phyloP scores from a whole-genome alignment of 92 coral and sea anemone genomes.

The Actinostola sp. region DNA sequence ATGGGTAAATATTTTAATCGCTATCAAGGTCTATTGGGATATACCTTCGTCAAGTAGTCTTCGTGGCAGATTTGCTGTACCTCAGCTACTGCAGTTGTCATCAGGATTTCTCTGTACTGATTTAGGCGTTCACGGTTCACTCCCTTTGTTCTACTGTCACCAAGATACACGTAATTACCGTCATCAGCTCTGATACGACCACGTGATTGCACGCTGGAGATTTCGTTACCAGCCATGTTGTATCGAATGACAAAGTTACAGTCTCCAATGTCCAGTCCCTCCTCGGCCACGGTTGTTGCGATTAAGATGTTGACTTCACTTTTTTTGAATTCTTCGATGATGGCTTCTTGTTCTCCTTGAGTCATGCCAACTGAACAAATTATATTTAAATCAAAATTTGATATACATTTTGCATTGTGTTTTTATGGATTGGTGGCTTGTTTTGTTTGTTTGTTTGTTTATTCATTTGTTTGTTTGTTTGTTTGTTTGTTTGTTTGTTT shows the following conservation, averaged over 20 bases:
- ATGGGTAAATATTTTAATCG: too few relatives aligned
- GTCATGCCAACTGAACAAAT: slow-evolving; percentile 76
- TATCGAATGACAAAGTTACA: slow-evolving; percentile 83
- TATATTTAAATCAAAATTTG: neutral
- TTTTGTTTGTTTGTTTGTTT: too few relatives aligned
- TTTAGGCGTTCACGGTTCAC: slow-evolving; percentile 74
- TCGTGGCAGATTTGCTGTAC: slow-evolving; percentile 53
- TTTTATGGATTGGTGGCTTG: neutral
- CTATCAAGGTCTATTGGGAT: neutral
- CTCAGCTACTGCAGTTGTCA: slow-evolving; percentile 62
- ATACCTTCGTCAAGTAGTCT: slow-evolving; percentile 48
- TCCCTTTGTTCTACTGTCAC: slow-evolving; percentile 59
- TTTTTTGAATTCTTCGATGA: slow-evolving; percentile 71
- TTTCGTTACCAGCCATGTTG: slow-evolving; percentile 83
- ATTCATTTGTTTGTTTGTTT: too few relatives aligned
- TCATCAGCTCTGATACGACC: slow-evolving; percentile 84
- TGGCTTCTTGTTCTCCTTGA: slow-evolving; percentile 71
- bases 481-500: too few relatives aligned
- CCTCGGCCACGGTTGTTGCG: slow-evolving; percentile 84
- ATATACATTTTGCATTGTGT: neutral
- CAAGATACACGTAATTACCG: slow-evolving; percentile 68
- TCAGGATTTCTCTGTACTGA: slow-evolving; percentile 71
- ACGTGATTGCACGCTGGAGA: slow-evolving; percentile 87
- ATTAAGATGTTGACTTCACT: slow-evolving; percentile 78
- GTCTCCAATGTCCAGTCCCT: slow-evolving; percentile 85